Evolutionary conservation across 1,140 invertebrate species (phyloP), one percentile per base, ranked within the genome.

Genomic region (Lycorma delicatula): DNA sequence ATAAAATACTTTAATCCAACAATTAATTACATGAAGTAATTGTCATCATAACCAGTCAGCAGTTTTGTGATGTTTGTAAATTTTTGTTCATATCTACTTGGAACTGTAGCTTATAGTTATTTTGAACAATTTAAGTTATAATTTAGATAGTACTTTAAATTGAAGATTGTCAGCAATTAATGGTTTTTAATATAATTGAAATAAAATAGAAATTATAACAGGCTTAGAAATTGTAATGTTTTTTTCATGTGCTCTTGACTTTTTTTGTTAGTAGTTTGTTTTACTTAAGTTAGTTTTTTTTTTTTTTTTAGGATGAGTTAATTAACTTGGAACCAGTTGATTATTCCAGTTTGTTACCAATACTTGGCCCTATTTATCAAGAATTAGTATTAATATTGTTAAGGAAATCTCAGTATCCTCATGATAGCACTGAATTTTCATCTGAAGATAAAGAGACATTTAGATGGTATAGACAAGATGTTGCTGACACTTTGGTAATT

Each of bases 401-500:
- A 1, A 67, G 74, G 13, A 89, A 90, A 73, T 79, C 83, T 0
- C 77, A 82, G 63, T 77, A 81, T 59, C 79, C 74, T 1, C 74
- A 79, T 0, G 68, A 76, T 4, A 72, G 76, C 20, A 60, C 66
- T 1, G 64, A 73, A 2, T 76, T 82, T 66, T 75, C 77, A 31
- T 69, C 77, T 29, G 89, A 94, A 52, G 91, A 95, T 64, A 81
- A 83, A 46, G 92, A 96, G 73, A 73, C 84, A 7, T 86, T 95
- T 63, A 75, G 92, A 7, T 93, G 91, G 72, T 96, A 96, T 68
- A 76, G 93, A 51, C 91, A 94, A 72, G 93, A 96, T 64, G 86
- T 92, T 44, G 84, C 87, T 0, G 92, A 97, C 71, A 91, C 89
- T 22, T 82, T 93, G 68, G 84, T 87, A 69, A 75, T 74, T 70